Evolutionary conservation across 2,113 vertebrate genomes (phyloP).

Genomic region (Phodopus roborovskii): DNA sequence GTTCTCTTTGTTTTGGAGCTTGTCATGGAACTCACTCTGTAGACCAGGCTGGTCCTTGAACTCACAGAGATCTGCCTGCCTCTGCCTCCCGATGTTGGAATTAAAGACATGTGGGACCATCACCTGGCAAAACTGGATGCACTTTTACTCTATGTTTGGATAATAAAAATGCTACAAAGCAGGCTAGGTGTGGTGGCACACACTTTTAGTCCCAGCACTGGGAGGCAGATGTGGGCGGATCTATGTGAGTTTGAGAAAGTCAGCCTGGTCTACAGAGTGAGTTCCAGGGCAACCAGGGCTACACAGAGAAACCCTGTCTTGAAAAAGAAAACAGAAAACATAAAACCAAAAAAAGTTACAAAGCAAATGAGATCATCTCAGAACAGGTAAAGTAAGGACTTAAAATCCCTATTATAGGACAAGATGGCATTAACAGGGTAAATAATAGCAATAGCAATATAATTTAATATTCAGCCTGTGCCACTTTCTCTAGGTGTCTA

Average conservation of each 20-base stretch:
- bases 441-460: not conserved
- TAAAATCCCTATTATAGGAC: not conserved
- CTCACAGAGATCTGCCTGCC: too few species aligned
- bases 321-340: too few species aligned
- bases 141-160: not conserved
- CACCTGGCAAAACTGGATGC: not conserved
- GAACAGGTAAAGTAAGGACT: not conserved
- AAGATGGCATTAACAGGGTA: constrained; percentile 25
- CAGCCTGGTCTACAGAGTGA: not conserved
- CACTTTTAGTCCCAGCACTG: not conserved
- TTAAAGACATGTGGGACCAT: too few species aligned
- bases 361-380: constrained; percentile 21
- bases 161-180: constrained; percentile 15
- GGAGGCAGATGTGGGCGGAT: not conserved
- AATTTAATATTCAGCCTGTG: constrained; percentile 2
- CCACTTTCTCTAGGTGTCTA: not conserved
- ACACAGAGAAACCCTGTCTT: not conserved
- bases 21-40: too few species aligned
- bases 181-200: not conserved
- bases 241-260: not conserved
- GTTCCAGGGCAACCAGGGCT: not conserved
- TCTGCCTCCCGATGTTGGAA: too few species aligned
- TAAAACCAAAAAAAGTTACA: not conserved
- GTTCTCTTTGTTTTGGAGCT: too few species aligned
- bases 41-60: too few species aligned